Percentiles rank a stretch among this genome's conserved stretches.
Evolutionary conservation across 1,140 invertebrate species (phyloP).

Genomic region (Mamestra configurata): DNA sequence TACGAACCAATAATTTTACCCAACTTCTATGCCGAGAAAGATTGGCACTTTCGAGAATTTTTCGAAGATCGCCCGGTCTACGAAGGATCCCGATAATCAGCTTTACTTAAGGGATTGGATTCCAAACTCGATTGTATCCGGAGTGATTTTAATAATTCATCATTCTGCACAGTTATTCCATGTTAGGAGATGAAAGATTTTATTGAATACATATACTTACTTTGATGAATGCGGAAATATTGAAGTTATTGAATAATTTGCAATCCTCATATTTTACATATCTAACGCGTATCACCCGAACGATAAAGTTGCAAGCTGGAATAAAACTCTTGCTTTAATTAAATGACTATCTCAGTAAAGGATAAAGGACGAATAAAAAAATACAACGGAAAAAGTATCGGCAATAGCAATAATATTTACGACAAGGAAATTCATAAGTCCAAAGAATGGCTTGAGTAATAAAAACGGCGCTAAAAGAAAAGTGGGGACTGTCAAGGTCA

Average conservation of each 20-base stretch:
- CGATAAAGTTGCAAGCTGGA: background rate
- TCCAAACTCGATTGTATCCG: constrained; percentile 82
- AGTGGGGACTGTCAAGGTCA: constrained; percentile 31
- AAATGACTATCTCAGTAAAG: constrained; percentile 6
- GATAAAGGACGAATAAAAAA: constrained; percentile 12
- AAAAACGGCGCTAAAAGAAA: constrained; percentile 47
- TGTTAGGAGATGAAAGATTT: constrained; percentile 63
- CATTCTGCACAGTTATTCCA: constrained; percentile 68
- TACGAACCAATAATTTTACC: constrained; percentile 75
- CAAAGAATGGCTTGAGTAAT: constrained; percentile 43
- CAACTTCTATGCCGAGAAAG: constrained; percentile 67
- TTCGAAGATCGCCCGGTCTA: constrained; percentile 71
- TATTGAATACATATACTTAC: constrained; percentile 58
- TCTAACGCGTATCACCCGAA: background rate
- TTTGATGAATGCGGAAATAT: constrained; percentile 40
- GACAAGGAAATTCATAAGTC: constrained; percentile 45
- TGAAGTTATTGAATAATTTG: constrained; percentile 37
- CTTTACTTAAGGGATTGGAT: constrained; percentile 86
- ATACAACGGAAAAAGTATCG: constrained; percentile 21
- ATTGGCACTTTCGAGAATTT: constrained; percentile 83
- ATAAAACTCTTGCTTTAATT: constrained; percentile 2
- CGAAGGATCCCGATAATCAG: constrained; percentile 82
- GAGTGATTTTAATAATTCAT: constrained; percentile 87
- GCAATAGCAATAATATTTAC: constrained; percentile 38
- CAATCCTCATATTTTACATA: constrained; percentile 26